Conservation (phyloP, 2,888 invertebrate species). For the Noctua pronuba region DNA sequence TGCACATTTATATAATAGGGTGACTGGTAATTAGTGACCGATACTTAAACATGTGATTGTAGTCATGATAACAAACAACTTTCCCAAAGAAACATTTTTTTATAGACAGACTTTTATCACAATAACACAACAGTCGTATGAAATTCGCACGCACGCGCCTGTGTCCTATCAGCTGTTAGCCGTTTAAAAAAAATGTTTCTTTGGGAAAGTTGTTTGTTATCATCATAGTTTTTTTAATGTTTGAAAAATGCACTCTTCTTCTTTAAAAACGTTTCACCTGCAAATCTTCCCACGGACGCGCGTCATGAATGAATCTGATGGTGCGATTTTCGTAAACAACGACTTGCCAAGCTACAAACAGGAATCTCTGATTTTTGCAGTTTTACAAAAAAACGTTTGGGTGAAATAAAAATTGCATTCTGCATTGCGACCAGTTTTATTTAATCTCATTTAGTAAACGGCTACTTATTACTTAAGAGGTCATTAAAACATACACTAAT, state of each 20-base stretch:
- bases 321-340: constrained; percentile 32
- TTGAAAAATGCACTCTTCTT: neutral
- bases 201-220: no score
- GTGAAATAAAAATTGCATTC: neutral
- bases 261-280: constrained; percentile 23
- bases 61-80: no score
- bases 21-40: no score
- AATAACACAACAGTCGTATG: no score
- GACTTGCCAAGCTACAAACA: constrained; percentile 19
- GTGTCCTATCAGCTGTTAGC: no score
- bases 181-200: no score
- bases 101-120: no score
- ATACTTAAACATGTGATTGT: no score
- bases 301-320: constrained; percentile 18
- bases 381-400: neutral
- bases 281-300: constrained; percentile 22
- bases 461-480: neutral
- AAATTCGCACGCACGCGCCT: no score
- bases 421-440: neutral
- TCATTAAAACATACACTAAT: neutral
- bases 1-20: no score
- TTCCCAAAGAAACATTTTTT: no score
- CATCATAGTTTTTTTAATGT: neutral
- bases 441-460: neutral
- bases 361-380: neutral